Evolutionary conservation across 1,140 invertebrate species (phyloP).

Genomic region (Scaptomyza pallida): DNA sequence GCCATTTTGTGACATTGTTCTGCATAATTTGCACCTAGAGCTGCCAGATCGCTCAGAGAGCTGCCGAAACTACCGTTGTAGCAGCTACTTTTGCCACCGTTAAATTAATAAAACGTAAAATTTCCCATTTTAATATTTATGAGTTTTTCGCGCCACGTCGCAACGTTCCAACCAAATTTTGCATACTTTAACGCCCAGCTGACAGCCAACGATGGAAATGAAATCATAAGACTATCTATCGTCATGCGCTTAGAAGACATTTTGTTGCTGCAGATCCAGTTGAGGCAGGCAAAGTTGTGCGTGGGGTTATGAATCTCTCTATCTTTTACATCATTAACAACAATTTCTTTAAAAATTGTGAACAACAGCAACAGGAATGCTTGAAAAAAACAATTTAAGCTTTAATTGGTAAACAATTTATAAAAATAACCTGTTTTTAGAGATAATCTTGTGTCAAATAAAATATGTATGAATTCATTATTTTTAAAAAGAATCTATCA

Average conservation of each 20-base stretch:
- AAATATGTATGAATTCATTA: no score
- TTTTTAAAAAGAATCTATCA: no score
- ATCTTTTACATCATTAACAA: conserved; percentile 36
- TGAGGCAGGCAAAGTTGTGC: no score
- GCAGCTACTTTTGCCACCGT: conserved; percentile 55
- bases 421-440: no score
- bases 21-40: conserved; percentile 71
- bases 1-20: conserved; percentile 73
- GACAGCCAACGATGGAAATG: conserved; percentile 2
- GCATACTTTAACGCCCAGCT: conserved; percentile 30
- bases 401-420: no score
- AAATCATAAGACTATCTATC: conserved; percentile 33
- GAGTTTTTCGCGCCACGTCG: conserved; percentile 48
- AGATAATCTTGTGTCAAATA: no score
- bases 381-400: neutral
- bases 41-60: conserved; percentile 54
- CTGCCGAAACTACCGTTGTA: conserved; percentile 60
- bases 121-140: conserved; percentile 79
- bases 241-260: conserved; percentile 18
- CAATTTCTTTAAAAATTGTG: conserved; percentile 14
- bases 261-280: neutral
- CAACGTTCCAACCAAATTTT: conserved; percentile 34
- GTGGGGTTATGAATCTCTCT: neutral
- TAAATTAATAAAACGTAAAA: conserved; percentile 80
- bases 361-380: conserved; percentile 3